Percentiles rank a stretch among this genome's conserved stretches.
phyloP scores from a whole-genome alignment of 2,113 vertebrate genomes.

The Galemys pyrenaicus region DNA sequence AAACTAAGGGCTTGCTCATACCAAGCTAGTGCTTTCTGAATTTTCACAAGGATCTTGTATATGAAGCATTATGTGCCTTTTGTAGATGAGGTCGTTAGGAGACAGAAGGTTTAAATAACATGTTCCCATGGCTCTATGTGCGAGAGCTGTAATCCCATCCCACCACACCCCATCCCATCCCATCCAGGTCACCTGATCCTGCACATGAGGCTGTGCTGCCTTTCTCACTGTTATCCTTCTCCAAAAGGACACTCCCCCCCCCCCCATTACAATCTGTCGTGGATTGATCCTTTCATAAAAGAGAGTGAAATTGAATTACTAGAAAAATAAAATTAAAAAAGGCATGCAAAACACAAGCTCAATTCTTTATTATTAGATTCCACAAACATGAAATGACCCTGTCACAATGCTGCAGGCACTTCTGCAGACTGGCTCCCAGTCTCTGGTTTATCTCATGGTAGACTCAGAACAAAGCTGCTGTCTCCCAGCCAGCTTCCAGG shows the following conservation, averaged over 20 bases:
- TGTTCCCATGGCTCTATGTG: not conserved
- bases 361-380: not conserved
- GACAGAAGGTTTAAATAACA: not conserved
- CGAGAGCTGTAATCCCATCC: not conserved
- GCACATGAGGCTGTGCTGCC: fast-evolving
- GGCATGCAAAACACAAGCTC: not conserved
- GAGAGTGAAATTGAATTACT: not conserved
- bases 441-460: not conserved
- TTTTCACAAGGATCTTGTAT: not conserved
- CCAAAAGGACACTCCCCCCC: not conserved
- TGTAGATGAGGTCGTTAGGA: not conserved
- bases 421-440: not conserved
- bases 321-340: slow-evolving; percentile 4
- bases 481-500: fast-evolving
- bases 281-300: not conserved
- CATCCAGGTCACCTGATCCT: not conserved
- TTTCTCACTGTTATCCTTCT: not conserved
- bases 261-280: not conserved
- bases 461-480: fast-evolving
- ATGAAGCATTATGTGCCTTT: not conserved
- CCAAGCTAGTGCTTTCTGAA: not conserved
- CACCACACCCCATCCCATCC: not conserved
- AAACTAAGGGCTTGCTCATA: not conserved
- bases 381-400: not conserved
- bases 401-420: not conserved